Evolutionary conservation across 2,113 vertebrate genomes (phyloP).

Genomic region (human): DNA sequence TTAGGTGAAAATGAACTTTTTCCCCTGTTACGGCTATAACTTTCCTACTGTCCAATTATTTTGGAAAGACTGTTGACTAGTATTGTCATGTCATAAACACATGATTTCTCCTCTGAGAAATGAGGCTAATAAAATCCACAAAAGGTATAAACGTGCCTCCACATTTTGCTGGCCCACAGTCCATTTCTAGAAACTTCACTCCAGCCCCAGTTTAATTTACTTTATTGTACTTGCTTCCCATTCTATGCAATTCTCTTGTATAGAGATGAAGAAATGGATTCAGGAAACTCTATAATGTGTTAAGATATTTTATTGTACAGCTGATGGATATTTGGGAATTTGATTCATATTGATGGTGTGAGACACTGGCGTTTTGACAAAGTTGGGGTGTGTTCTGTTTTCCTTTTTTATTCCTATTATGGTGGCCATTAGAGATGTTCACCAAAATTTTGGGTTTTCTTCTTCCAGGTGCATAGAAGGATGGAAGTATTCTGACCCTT

Average conservation of each 20-base stretch:
- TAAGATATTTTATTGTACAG: not conserved
- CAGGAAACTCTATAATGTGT: not conserved
- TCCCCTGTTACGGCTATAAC: not conserved
- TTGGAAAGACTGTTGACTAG: not conserved
- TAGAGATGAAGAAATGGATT: not conserved
- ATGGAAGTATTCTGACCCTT: not conserved
- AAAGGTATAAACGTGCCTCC: not conserved
- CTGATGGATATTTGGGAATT: not conserved
- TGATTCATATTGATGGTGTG: not conserved
- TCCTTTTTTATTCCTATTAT: not conserved
- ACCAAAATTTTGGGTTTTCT: slow-evolving; percentile 15
- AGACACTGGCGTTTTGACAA: not conserved
- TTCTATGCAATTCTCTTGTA: not conserved
- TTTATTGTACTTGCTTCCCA: not conserved
- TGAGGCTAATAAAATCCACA: slow-evolving; percentile 39
- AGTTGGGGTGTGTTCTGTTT: not conserved
- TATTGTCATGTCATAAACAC: not conserved
- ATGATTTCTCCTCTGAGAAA: slow-evolving; percentile 30
- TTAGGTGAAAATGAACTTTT: slow-evolving; percentile 51
- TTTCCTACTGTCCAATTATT: slow-evolving; percentile 30
- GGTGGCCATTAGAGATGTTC: not conserved
- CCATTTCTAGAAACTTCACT: not conserved
- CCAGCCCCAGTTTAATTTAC: accelerated
- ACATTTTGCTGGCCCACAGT: not conserved
- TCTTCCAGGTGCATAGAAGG: not conserved